A percentile compares a stretch with the other conserved stretches of the same genome.
Conservation (phyloP, 2,113 vertebrate species). For the Eurystomus gularis region DNA sequence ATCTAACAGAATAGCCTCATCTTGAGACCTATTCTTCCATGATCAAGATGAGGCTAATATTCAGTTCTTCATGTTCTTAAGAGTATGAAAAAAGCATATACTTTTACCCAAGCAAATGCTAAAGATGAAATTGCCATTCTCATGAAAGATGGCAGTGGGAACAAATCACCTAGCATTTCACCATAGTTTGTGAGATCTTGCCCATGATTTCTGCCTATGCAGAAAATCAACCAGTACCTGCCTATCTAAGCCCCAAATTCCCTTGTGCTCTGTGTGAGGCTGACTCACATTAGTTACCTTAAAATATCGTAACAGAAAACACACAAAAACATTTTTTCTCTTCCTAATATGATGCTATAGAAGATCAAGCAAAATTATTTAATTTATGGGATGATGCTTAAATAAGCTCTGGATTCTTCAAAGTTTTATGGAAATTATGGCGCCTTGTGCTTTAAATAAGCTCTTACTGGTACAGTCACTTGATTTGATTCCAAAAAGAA, state of each 20-base stretch:
- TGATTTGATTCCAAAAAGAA: neutral
- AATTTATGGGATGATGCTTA: neutral
- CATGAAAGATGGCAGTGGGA: neutral
- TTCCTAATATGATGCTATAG: neutral
- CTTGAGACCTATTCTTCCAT: neutral
- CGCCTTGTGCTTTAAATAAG: neutral
- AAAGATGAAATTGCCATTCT: neutral
- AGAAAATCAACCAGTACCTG: neutral
- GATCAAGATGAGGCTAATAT: neutral
- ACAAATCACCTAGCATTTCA: neutral
- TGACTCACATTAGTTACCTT: neutral
- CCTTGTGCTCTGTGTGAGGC: neutral
- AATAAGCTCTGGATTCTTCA: neutral
- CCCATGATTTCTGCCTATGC: neutral
- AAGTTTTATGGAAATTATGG: neutral
- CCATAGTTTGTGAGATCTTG: neutral
- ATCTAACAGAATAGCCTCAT: neutral
- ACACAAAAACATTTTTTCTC: neutral
- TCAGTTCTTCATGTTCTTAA: neutral
- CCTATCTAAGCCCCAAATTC: neutral
- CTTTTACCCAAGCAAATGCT: accelerated
- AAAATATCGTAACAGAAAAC: neutral
- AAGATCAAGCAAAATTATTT: neutral
- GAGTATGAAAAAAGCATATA: neutral
- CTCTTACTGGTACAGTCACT: neutral